Evolutionary conservation across 2,113 vertebrate species (phyloP).

Genomic region (Vulpes vulpes): DNA sequence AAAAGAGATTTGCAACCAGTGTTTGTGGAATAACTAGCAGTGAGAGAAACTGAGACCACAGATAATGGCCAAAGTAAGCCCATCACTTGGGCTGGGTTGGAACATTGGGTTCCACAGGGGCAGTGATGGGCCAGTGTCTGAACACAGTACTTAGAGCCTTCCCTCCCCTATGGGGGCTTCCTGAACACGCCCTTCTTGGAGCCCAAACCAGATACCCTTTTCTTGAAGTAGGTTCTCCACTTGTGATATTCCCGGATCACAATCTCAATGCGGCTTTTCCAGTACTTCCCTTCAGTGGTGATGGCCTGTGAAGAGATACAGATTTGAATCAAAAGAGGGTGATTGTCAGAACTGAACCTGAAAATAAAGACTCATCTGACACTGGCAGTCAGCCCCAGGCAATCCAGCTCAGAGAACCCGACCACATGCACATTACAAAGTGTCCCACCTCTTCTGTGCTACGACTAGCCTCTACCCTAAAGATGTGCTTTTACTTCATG

Average conservation of each 20-base stretch:
- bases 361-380: rapidly evolving
- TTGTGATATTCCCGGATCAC: constrained; percentile 98
- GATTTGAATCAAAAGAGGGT: not conserved
- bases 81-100: not conserved
- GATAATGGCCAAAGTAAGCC: not conserved
- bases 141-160: rapidly evolving
- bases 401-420: not conserved
- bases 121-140: not conserved
- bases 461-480: not conserved
- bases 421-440: not conserved
- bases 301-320: constrained; percentile 88
- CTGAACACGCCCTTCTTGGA: not conserved
- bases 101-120: rapidly evolving
- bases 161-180: not conserved
- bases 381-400: rapidly evolving
- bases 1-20: not conserved
- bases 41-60: not conserved
- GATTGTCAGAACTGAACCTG: not conserved
- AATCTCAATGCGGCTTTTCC: constrained; percentile 97
- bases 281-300: constrained; percentile 95
- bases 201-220: constrained; percentile 90
- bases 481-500: not conserved
- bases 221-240: constrained; percentile 99
- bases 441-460: not conserved
- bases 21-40: not conserved